Percentiles rank a stretch among this genome's conserved stretches.
These are phyloP conservation scores for Leptopterna dolabrata DNA, from an alignment of 2,888 invertebrate genomes.

Conservation along the genomic window DNA sequence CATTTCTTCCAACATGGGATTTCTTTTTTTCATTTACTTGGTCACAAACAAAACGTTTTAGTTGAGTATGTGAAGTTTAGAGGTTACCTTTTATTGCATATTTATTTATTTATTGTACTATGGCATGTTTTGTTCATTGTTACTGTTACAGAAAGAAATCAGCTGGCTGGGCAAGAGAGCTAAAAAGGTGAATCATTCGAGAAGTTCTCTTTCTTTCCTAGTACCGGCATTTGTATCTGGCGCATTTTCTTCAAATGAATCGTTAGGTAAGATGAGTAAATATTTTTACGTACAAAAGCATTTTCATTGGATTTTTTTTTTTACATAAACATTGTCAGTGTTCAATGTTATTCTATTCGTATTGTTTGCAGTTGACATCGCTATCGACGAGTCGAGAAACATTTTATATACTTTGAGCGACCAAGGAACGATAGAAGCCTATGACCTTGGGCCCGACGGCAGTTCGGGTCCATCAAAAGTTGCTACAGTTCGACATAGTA, in stretches of 20 bases:
- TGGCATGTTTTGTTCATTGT: no score
- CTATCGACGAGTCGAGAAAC: constrained; percentile 87
- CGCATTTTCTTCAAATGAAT: constrained; percentile 87
- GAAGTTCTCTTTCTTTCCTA: constrained; percentile 85
- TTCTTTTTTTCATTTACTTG: neutral
- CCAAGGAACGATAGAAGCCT: constrained; percentile 88
- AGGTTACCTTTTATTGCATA: no score
- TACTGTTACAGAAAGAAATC: constrained; percentile 78
- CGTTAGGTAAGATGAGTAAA: constrained; percentile 70
- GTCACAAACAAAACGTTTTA: no score
- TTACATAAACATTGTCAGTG: neutral
- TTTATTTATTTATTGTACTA: no score
- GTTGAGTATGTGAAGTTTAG: no score
- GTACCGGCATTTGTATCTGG: constrained; percentile 90
- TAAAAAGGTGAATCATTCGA: constrained; percentile 94
- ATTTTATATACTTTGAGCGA: constrained; percentile 91
- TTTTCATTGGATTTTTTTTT: neutral
- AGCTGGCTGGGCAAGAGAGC: constrained; percentile 97
- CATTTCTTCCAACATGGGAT: neutral
- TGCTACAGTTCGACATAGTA: constrained; percentile 78
- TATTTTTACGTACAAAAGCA: no score
- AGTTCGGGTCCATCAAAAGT: constrained; percentile 76
- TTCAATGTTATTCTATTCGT: neutral
- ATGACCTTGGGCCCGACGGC: constrained; percentile 87
- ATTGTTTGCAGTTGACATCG: constrained; percentile 75